phyloP scores from a whole-genome alignment of 2,113 vertebrate species.

The Peromyscus leucopus region DNA sequence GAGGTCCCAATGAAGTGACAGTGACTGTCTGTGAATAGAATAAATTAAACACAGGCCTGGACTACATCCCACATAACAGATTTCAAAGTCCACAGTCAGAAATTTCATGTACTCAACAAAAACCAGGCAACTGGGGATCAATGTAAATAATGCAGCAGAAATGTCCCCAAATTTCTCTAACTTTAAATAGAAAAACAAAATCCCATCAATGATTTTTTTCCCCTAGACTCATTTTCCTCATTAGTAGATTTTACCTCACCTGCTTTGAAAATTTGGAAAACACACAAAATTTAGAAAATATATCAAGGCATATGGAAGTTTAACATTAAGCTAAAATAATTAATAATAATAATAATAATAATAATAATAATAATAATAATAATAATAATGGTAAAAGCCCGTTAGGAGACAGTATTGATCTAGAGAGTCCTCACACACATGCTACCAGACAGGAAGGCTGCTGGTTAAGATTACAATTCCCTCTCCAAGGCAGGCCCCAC shows the following conservation, averaged over 20 bases:
- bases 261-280: conserved; percentile 43
- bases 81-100: neutral
- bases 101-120: neutral
- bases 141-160: neutral
- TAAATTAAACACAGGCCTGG: neutral
- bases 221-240: neutral
- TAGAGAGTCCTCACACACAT: neutral
- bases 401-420: neutral
- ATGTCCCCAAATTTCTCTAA: neutral
- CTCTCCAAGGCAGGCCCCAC: neutral
- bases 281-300: conserved; percentile 2
- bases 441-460: neutral
- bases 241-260: neutral
- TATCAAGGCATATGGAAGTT: neutral
- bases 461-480: neutral
- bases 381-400: neutral
- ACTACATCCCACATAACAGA: neutral
- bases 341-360: no score
- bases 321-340: neutral
- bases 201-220: neutral
- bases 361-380: no score
- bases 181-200: conserved; percentile 26
- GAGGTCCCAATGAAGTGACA: neutral
- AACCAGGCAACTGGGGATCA: neutral
- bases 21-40: neutral